phyloP scores from a whole-genome alignment of 2,888 invertebrate species.

The Melanostoma scalare region DNA sequence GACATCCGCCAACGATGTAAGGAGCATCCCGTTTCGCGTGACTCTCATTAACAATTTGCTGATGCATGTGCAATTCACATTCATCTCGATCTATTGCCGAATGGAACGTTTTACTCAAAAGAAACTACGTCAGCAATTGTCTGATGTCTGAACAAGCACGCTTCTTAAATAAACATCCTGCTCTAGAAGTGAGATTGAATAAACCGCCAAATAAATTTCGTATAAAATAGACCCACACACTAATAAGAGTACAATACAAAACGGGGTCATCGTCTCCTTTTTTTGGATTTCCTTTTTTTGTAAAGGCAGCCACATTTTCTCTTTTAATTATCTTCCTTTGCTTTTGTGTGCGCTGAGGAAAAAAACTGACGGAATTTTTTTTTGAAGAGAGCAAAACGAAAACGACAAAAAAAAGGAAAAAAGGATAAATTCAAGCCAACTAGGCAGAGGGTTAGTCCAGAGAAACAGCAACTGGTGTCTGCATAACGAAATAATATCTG shows the following conservation, averaged over 20 bases:
- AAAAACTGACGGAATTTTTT: constrained; percentile 20
- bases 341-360: constrained; percentile 13
- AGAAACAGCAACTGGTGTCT: constrained; percentile 34
- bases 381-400: neutral
- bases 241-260: constrained; percentile 7
- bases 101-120: constrained; percentile 2
- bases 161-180: constrained; percentile 58
- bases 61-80: constrained; percentile 30
- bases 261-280: constrained; percentile 25
- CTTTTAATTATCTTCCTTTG: constrained; percentile 42
- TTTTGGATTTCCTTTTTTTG: neutral
- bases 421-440: constrained; percentile 15
- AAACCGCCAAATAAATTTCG: constrained; percentile 8
- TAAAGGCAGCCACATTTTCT: constrained; percentile 10
- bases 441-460: constrained; percentile 15
- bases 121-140: constrained; percentile 46
- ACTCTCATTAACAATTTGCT: constrained; percentile 13
- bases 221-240: constrained; percentile 37
- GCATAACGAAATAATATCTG: constrained; percentile 12
- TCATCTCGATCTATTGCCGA: constrained; percentile 10
- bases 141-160: constrained; percentile 25
- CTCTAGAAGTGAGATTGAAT: constrained; percentile 7
- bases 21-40: constrained; percentile 2
- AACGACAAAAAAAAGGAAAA: neutral
- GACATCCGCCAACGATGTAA: constrained; percentile 14